Evolutionary conservation across 1,140 invertebrate genomes (phyloP), one percentile per base, ranked within the genome.

Genomic region (Leptinotarsa undecemlineata): DNA sequence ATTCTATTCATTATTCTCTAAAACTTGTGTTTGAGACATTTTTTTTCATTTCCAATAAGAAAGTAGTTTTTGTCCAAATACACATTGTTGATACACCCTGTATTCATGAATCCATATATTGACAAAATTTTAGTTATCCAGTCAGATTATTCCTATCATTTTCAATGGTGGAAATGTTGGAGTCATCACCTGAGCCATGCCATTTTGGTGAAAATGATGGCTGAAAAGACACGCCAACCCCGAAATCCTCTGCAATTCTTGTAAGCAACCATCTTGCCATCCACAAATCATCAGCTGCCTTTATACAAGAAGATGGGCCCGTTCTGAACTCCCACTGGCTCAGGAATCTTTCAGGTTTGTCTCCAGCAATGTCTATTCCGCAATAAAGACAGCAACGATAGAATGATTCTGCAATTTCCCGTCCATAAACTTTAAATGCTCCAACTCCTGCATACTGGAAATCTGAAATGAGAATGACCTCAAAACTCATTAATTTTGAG

Each of bases 281-380:
- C 95, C 95, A 96, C 42, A 96, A 85, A 81, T 96, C 93, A 82
- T 96, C 95, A 3, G 90, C 95, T 80, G 93, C 91, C 13, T 88
- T 86, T 60, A 96, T 95, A 3, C 95, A 94, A 62, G 91, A 87
- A 26, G 89, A 90, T 2, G 92, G 91, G 5, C 92, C 91, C 17
- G 92, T 90, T 86, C 92, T 90, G 85, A 88, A 91, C 82, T 92
- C 91, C 92, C 92, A 93, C 77, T 95, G 93, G 13, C 75, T 68
- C 1, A 93, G 92, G 92, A 95, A 95, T 61, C 95, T 94, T 85
- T 97, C 95, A 1, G 94, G 94, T 83, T 97, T 96, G 51, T 91
- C 93, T 62, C 95, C 95, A 66, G 89, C 88, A 72, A 97, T 92
- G 61, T 92, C 91, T 61, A 97, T 87, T 47, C 95, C 95, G 63